phyloP scores from a whole-genome alignment of 2,888 invertebrate genomes.

The Aphidius colemani region DNA sequence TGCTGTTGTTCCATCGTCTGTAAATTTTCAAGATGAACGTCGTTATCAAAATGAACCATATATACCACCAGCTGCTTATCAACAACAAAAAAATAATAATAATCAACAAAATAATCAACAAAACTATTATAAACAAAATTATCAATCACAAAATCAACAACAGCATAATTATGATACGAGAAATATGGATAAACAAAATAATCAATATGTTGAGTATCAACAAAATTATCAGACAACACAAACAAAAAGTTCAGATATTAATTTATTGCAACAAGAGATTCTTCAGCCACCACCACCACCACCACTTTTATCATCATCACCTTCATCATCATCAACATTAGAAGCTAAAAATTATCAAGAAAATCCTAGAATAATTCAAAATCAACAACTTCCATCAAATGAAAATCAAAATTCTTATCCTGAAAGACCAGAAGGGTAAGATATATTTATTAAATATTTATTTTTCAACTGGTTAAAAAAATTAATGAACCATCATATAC shows the following conservation, averaged over 20 bases:
- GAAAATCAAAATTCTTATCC: slow-evolving; percentile 40
- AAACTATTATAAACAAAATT: slow-evolving; percentile 31
- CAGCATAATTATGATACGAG: slow-evolving; percentile 27
- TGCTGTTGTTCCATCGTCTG: slow-evolving; percentile 45
- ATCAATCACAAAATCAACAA: slow-evolving; percentile 25
- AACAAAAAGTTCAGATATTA: slow-evolving; percentile 36
- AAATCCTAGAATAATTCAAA: slow-evolving; percentile 5
- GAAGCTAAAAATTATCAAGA: slow-evolving; percentile 37
- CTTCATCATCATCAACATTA: slow-evolving; percentile 23
- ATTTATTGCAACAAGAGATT: slow-evolving; percentile 32
- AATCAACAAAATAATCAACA: slow-evolving; percentile 8
- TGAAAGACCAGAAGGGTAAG: slow-evolving; percentile 48
- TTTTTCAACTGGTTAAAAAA: background rate
- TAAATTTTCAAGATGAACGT: slow-evolving; percentile 42
- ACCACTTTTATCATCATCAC: too few species aligned
- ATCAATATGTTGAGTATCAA: slow-evolving; percentile 45
- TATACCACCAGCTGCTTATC: slow-evolving; percentile 45
- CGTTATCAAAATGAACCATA: slow-evolving; percentile 50
- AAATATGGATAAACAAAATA: slow-evolving; percentile 37
- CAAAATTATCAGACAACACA: slow-evolving; percentile 46
- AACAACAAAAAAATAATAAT: slow-evolving; percentile 32
- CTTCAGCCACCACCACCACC: too few species aligned
- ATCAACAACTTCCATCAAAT: slow-evolving; percentile 17
- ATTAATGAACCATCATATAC: background rate
- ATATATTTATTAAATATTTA: slow-evolving; percentile 4